Base-by-base conservation (phyloP, 2,888 invertebrate genomes). In the Galeruca laticollis region DNA sequence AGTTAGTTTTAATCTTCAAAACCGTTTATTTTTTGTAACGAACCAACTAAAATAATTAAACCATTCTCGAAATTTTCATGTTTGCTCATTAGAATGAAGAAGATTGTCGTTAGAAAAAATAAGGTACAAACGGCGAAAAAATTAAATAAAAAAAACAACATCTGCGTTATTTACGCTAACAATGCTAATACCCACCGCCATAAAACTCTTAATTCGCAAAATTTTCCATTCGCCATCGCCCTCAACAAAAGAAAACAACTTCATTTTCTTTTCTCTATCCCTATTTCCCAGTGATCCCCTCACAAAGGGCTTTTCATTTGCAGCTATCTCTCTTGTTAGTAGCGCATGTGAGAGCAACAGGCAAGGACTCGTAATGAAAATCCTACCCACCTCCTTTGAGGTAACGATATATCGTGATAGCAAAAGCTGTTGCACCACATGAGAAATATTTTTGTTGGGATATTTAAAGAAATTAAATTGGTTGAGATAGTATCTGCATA, bases 281-380 rank as follows among this genome's bases (percentile, higher is more conserved):
- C 63, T 61, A 68, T 43, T 64, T 70, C 64, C 60, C 35, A 56
- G 37, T 33, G 15, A 51, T 49, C 59, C 62, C 65, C 64, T 57
- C 47, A 59, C 51, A 52, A 61, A 59, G 60, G 49, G 59, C 52
- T 60, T 64, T 35, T 59, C 62, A 37, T 61, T 61, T 61, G 56
- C 63, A 59, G 60, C 69, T 71, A 62, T 76, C 77, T 75, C 74
- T 74, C 70, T 77, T 75, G 69, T 71, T 75, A 56, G 63, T 56
- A 73, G 71, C 63, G 74, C 63, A 72, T 71, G 69, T 52, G 73
- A 77, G 74, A 75, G 79, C 80, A 79, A 79, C 80, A 79, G 78
- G 78, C 77, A 57, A 62, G 10, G 52, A 5, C 21, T 35, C 33
- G n/a, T 61, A 64, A 71, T 64, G 37, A 61, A 47, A 35, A 13